A percentile compares a stretch with the other conserved stretches of the same genome.
These are phyloP conservation scores for Meloidogyne hapla DNA, from an alignment of 1,140 invertebrate species.

Conservation along the genomic window DNA sequence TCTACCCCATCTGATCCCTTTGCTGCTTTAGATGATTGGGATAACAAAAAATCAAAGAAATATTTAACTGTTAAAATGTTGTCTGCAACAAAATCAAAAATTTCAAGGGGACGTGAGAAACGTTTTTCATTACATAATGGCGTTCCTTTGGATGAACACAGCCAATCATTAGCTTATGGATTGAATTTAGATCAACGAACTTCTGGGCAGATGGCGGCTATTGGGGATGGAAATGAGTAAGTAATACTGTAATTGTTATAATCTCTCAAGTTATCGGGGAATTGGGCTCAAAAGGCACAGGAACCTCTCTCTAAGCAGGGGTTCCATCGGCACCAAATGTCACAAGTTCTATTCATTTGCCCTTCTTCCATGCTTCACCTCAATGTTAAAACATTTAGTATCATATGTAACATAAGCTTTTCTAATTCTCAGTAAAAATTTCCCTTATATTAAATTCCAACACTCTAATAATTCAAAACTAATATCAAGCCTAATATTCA, in stretches of 20 bases:
- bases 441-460: too few relatives aligned
- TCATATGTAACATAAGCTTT: too few relatives aligned
- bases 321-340: too few relatives aligned
- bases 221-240: neutral
- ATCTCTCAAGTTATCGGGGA: too few relatives aligned
- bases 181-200: neutral
- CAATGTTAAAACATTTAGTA: too few relatives aligned
- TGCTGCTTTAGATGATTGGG: neutral
- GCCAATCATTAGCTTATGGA: conserved; percentile 8
- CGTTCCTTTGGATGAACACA: conserved; percentile 15
- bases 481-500: too few relatives aligned
- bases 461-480: too few relatives aligned
- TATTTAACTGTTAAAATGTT: neutral
- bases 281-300: too few relatives aligned
- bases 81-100: neutral
- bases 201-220: neutral
- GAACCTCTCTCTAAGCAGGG: too few relatives aligned
- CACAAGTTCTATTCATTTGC: too few relatives aligned
- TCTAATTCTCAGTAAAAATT: too few relatives aligned
- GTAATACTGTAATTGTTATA: neutral
- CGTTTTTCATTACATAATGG: conserved; percentile 17
- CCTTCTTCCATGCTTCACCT: too few relatives aligned
- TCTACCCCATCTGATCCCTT: neutral
- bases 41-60: neutral
- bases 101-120: neutral